phyloP scores from a whole-genome alignment of 2,888 invertebrate genomes.

The Sicus ferrugineus region DNA sequence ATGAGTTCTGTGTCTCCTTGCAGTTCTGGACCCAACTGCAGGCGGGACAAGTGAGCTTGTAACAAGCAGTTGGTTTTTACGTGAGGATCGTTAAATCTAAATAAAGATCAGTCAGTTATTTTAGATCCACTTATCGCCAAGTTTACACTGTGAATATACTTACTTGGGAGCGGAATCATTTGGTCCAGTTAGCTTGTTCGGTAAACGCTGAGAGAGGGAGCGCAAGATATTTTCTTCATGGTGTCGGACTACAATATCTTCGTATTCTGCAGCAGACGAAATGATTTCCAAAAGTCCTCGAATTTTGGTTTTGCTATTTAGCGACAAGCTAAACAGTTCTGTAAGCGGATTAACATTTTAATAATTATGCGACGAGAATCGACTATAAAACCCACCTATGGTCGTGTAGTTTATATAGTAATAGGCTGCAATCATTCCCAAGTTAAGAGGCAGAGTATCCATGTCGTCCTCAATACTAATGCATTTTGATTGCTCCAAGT shows the following conservation, averaged over 20 bases:
- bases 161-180: conserved; percentile 76
- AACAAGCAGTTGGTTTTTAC: conserved; percentile 94
- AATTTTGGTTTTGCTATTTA: conserved; percentile 97
- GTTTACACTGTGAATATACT: conserved; percentile 46
- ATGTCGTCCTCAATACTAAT: conserved; percentile 98
- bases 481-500: conserved; percentile 96
- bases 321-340: conserved; percentile 96
- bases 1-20: conserved; percentile 95
- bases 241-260: conserved; percentile 92
- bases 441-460: conserved; percentile 94
- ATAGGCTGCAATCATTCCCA: conserved; percentile 99
- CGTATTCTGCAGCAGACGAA: conserved; percentile 96
- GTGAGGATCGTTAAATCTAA: conserved; percentile 93
- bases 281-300: conserved; percentile 97
- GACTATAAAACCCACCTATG: conserved; percentile 72
- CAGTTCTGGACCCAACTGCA: conserved; percentile 94
- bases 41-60: conserved; percentile 93
- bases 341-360: conserved; percentile 48
- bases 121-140: too few relatives aligned
- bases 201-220: conserved; percentile 67
- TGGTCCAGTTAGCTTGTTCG: conserved; percentile 71
- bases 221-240: conserved; percentile 89
- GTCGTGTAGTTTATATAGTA: conserved; percentile 99
- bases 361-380: not conserved
- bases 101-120: not conserved